Evolutionary conservation across 2,797 vertebrate species (phyloP).

Genomic region (Numenius phaeopus): DNA sequence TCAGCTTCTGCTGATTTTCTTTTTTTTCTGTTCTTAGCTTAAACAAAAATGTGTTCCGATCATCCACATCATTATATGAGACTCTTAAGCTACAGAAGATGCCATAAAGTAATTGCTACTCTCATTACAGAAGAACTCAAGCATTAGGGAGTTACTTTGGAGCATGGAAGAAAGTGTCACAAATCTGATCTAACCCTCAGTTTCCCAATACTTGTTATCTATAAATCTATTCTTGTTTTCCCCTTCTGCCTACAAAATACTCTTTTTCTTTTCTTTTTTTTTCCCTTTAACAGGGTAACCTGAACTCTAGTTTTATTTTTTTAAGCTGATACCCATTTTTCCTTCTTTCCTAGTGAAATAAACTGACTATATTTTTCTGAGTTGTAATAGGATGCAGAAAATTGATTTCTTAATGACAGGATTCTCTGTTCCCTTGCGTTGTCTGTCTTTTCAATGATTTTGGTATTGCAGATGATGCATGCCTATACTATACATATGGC

Average conservation of each 20-base stretch:
- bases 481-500: neutral
- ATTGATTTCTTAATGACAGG: neutral
- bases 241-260: neutral
- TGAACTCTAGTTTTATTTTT: neutral
- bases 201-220: neutral
- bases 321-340: neutral
- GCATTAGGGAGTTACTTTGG: neutral
- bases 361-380: neutral
- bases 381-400: neutral
- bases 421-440: neutral
- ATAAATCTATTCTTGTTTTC: neutral
- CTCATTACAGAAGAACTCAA: neutral
- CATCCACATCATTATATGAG: neutral
- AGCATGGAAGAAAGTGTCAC: neutral
- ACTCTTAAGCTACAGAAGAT: neutral
- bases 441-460: neutral
- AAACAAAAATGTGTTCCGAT: neutral
- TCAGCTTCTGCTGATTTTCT: neutral
- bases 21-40: neutral
- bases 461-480: neutral
- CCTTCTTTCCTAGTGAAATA: neutral
- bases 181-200: neutral
- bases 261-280: too few relatives aligned
- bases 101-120: neutral
- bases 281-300: neutral